These are phyloP conservation scores for Anguilla megastoma DNA, from an alignment of 2,797 vertebrate species.

Conservation along the genomic window DNA sequence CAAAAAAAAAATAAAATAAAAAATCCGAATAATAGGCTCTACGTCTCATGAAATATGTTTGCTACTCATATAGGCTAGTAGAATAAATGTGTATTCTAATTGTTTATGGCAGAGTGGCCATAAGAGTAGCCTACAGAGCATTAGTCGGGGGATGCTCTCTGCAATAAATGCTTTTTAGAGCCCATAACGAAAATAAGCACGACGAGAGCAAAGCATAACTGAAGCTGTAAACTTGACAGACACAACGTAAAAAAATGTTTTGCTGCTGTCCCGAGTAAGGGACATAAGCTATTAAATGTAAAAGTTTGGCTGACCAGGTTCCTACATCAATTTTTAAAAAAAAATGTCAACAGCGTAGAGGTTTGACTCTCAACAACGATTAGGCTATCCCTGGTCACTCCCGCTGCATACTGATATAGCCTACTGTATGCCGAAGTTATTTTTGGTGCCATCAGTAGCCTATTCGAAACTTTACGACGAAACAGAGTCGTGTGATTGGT, in stretches of 20 bases:
- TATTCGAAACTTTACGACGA: neutral
- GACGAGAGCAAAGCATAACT: neutral
- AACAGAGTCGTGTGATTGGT: neutral
- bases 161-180: neutral
- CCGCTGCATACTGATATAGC: neutral
- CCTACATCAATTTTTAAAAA: neutral
- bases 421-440: neutral
- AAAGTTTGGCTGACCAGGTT: neutral
- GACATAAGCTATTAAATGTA: neutral
- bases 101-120: neutral
- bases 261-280: neutral
- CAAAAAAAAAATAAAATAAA: neutral
- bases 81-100: neutral
- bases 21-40: neutral
- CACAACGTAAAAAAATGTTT: neutral
- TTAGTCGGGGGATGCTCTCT: neutral
- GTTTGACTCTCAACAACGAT: neutral
- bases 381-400: neutral
- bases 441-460: neutral
- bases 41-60: neutral
- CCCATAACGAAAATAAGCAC: neutral
- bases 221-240: neutral
- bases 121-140: neutral
- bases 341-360: neutral
- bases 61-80: neutral